Conservation (phyloP, 2,113 vertebrate species). For the Rhynchopsitta pachyrhyncha region DNA sequence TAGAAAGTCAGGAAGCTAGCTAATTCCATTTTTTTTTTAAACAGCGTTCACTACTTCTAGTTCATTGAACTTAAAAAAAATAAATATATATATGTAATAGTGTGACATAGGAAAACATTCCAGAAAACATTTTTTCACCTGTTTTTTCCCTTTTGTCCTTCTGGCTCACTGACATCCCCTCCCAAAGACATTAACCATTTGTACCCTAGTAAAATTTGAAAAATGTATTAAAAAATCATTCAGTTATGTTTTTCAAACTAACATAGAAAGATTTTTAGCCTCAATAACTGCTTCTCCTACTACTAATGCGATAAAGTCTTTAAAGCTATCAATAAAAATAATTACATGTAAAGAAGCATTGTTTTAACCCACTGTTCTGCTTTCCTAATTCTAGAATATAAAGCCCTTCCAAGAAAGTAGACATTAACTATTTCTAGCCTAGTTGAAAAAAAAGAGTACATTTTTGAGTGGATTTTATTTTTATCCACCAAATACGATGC, state of each 20-base stretch:
- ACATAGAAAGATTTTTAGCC: not conserved
- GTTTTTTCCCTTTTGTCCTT: conserved; percentile 53
- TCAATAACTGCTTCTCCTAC: not conserved
- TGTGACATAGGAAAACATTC: conserved; percentile 39
- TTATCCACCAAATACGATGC: not conserved
- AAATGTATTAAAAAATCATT: conserved; percentile 41
- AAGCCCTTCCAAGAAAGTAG: conserved; percentile 39
- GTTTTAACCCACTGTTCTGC: not conserved
- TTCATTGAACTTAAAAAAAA: not conserved
- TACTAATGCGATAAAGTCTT: not conserved
- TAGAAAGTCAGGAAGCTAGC: not conserved
- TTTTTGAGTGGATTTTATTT: not conserved
- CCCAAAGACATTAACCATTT: conserved; percentile 62
- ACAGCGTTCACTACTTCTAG: not conserved
- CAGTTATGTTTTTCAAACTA: conserved; percentile 1
- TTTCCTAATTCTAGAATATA: not conserved
- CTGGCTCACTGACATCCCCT: conserved; percentile 60
- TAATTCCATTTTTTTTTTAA: not conserved
- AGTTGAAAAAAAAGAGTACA: not conserved
- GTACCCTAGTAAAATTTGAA: conserved; percentile 64
- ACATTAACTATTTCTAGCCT: conserved; percentile 53
- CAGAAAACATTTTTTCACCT: conserved; percentile 55
- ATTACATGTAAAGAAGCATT: not conserved
- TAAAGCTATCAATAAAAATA: not conserved
- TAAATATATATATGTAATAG: not conserved